phyloP scores from a whole-genome alignment of 2,888 invertebrate species.

The Dasypolia templi region DNA sequence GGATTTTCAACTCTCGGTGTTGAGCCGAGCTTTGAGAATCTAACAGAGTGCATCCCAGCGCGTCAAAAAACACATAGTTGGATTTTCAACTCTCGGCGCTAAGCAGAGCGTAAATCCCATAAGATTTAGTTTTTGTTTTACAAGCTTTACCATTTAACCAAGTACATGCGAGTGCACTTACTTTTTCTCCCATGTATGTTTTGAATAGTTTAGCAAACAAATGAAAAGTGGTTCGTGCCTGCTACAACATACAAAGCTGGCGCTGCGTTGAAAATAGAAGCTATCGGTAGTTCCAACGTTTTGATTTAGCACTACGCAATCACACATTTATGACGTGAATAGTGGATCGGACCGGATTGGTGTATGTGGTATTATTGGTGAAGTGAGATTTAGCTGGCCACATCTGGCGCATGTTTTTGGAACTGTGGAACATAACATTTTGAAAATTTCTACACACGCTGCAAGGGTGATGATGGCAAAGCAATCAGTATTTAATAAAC shows the following conservation, averaged over 20 bases:
- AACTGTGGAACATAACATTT: no score
- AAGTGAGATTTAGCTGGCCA: slow-evolving; percentile 3
- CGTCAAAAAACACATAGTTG: no score
- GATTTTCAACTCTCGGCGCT: no score
- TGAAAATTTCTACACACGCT: background rate
- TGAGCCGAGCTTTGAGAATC: no score
- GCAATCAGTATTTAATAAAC: background rate
- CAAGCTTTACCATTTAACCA: background rate
- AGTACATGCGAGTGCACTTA: slow-evolving; percentile 1
- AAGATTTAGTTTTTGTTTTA: no score
- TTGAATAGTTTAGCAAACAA: slow-evolving; percentile 50
- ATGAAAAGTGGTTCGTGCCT: slow-evolving; percentile 40
- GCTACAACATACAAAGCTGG: slow-evolving; percentile 48
- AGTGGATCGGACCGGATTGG: background rate
- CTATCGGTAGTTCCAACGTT: slow-evolving; percentile 33
- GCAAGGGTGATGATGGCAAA: background rate
- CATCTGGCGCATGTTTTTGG: background rate
- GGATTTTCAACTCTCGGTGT: no score
- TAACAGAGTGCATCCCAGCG: no score
- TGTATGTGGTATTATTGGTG: slow-evolving; percentile 12
- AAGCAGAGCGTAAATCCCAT: no score
- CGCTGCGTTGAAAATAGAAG: slow-evolving; percentile 52
- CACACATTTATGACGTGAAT: slow-evolving; percentile 34
- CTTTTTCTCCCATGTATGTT: slow-evolving; percentile 15
- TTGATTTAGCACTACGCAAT: slow-evolving; percentile 55